Percentiles rank a stretch among this genome's conserved stretches.
Evolutionary conservation across 2,113 vertebrate genomes (phyloP).

Genomic region (Cyprinodon variegatus): DNA sequence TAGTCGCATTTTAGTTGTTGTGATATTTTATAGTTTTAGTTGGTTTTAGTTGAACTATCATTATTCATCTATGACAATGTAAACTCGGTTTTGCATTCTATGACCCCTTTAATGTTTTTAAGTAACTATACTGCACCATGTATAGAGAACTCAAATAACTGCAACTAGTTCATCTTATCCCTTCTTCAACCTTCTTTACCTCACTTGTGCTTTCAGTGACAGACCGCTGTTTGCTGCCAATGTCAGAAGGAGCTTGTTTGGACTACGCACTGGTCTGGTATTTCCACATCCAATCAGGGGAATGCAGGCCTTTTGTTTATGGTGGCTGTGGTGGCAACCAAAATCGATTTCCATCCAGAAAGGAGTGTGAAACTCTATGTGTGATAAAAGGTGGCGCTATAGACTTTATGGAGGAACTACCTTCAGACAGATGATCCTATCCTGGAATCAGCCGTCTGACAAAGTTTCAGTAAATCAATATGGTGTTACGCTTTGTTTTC

Average conservation of each 20-base stretch:
- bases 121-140: not conserved
- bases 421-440: slow-evolving; percentile 11
- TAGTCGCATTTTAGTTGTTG: too few species aligned
- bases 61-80: too few species aligned
- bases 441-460: not conserved
- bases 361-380: slow-evolving; percentile 78
- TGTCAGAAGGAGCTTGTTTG: slow-evolving; percentile 85
- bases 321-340: slow-evolving; percentile 86
- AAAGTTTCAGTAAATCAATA: not conserved
- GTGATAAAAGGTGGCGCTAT: slow-evolving; percentile 16
- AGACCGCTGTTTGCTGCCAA: slow-evolving; percentile 80
- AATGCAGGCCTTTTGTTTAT: slow-evolving; percentile 87
- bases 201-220: slow-evolving; percentile 16
- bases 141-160: too few species aligned
- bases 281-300: slow-evolving; percentile 69
- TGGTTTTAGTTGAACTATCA: too few species aligned
- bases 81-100: too few species aligned
- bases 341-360: slow-evolving; percentile 83
- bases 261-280: slow-evolving; percentile 86
- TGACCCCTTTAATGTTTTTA: not conserved
- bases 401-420: slow-evolving; percentile 4
- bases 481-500: not conserved
- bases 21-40: too few species aligned
- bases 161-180: not conserved
- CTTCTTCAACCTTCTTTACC: not conserved